Conservation (phyloP, 2,113 vertebrate genomes). For the Symphodus melops region DNA sequence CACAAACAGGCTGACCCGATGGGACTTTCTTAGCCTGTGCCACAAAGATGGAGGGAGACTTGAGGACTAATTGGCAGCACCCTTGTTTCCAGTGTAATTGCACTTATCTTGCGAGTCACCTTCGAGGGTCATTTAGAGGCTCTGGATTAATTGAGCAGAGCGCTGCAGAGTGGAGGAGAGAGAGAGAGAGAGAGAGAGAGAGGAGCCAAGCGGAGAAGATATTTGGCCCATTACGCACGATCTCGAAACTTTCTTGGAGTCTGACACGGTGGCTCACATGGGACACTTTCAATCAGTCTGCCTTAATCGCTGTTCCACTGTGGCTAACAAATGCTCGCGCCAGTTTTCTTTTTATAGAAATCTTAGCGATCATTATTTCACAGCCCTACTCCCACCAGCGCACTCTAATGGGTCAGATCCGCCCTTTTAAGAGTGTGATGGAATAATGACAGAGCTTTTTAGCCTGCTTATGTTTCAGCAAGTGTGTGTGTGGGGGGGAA, state of each 20-base stretch:
- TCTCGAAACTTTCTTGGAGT: constrained; percentile 70
- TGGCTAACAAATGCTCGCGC: constrained; percentile 69
- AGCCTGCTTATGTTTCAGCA: constrained; percentile 63
- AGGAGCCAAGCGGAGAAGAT: constrained; percentile 61
- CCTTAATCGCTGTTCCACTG: constrained; percentile 73
- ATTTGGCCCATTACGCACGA: constrained; percentile 79
- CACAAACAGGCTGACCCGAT: constrained; percentile 79
- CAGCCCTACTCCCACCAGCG: constrained; percentile 72
- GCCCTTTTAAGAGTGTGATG: constrained; percentile 68
- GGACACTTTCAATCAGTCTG: constrained; percentile 74
- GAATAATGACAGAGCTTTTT: constrained; percentile 78
- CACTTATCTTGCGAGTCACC: constrained; percentile 85
- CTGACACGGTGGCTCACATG: constrained; percentile 68
- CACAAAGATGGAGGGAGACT: constrained; percentile 73
- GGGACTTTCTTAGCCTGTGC: constrained; percentile 72
- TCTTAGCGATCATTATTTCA: constrained; percentile 74
- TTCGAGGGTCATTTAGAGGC: constrained; percentile 85
- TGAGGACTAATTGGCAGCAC: constrained; percentile 84
- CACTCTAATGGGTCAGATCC: constrained; percentile 74
- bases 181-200: constrained; percentile 66
- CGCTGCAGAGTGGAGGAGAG: constrained; percentile 59
- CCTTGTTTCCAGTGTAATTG: constrained; percentile 84
- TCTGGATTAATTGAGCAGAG: constrained; percentile 85
- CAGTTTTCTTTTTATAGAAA: constrained; percentile 79
- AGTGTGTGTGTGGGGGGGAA: constrained; percentile 54